These are phyloP conservation scores for Gadus macrocephalus DNA, from an alignment of 2,113 vertebrate genomes.

Conservation along the genomic window DNA sequence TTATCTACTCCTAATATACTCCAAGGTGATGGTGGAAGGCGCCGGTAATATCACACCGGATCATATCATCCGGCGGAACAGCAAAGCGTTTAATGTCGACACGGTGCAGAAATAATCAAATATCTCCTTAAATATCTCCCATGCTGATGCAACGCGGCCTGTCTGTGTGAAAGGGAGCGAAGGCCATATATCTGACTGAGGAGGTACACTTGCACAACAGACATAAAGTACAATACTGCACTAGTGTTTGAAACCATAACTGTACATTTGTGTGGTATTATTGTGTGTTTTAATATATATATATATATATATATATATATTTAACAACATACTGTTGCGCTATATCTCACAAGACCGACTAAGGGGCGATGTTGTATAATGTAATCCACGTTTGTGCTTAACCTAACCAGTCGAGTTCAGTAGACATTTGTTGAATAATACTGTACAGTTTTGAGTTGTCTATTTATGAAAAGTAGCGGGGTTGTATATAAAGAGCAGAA, in stretches of 20 bases:
- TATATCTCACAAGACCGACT: constrained; percentile 40
- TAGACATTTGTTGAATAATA: constrained; percentile 38
- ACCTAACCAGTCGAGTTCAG: constrained; percentile 41
- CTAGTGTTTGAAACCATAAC: constrained; percentile 34
- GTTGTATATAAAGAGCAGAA: constrained; percentile 34
- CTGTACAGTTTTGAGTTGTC: constrained; percentile 46
- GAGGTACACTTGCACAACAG: constrained; percentile 35
- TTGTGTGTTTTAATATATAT: constrained; percentile 11
- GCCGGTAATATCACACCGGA: no score
- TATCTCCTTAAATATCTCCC: constrained; percentile 10
- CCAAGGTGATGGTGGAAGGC: no score
- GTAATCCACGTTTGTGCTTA: constrained; percentile 42
- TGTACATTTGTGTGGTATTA: constrained; percentile 2
- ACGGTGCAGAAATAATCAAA: constrained; percentile 26
- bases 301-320: neutral
- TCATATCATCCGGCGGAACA: no score
- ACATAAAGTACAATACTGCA: constrained; percentile 24
- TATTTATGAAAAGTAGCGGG: constrained; percentile 62
- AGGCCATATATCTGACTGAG: constrained; percentile 42
- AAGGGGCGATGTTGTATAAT: constrained; percentile 8
- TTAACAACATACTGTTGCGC: constrained; percentile 26
- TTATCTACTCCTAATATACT: no score
- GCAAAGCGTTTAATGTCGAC: neutral
- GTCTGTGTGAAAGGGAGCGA: constrained; percentile 45
- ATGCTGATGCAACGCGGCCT: constrained; percentile 19